phyloP scores from a whole-genome alignment of 2,113 vertebrate species.

The Galbula dea region DNA sequence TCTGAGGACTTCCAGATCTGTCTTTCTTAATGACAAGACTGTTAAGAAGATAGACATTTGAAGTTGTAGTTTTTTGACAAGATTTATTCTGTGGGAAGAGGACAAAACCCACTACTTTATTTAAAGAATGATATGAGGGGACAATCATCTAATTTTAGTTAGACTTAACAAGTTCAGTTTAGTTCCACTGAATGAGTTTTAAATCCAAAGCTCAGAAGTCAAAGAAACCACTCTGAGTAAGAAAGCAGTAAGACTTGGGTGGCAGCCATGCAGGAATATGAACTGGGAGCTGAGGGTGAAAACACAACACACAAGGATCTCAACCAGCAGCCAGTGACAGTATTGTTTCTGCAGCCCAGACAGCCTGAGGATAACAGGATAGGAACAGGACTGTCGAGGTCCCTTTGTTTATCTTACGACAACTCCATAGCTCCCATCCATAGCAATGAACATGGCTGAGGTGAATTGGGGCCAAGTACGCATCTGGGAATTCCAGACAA shows the following conservation, averaged over 20 bases:
- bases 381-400: background rate
- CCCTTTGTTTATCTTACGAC: background rate
- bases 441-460: background rate
- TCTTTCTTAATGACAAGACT: background rate
- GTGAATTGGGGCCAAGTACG: accelerated
- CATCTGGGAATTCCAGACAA: background rate
- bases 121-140: background rate
- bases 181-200: background rate
- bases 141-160: background rate
- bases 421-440: background rate
- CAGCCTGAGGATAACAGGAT: background rate
- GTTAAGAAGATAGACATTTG: background rate
- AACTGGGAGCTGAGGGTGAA: background rate
- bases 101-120: background rate
- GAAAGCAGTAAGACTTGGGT: background rate
- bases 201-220: background rate
- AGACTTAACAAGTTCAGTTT: too few species aligned
- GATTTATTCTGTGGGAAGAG: background rate
- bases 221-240: background rate
- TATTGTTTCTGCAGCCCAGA: background rate
- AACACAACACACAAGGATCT: background rate
- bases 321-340: background rate
- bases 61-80: background rate
- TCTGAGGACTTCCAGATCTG: background rate
- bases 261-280: background rate